Evolutionary conservation across 1,140 invertebrate species (phyloP).

Genomic region (Calephelis nemesis): DNA sequence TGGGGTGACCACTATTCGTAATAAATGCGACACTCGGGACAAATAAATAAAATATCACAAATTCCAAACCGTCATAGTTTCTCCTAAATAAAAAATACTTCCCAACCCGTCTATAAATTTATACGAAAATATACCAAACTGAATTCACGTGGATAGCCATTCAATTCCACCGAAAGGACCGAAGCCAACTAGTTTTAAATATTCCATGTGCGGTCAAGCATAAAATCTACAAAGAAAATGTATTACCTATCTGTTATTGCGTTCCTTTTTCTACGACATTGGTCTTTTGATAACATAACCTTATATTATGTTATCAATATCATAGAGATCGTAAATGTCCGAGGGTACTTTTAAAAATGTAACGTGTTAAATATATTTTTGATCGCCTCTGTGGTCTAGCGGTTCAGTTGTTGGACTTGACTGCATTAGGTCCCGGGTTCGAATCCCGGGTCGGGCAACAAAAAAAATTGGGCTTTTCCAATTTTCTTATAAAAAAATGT

Average conservation of each 20-base stretch:
- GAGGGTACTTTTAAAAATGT: conserved; percentile 20
- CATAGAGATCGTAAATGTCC: conserved; percentile 29
- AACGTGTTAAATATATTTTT: neutral
- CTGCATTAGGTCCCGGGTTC: too few species aligned
- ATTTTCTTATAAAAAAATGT: too few species aligned
- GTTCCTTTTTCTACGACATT: conserved; percentile 47
- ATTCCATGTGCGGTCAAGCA: conserved; percentile 74
- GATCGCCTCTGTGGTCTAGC: too few species aligned
- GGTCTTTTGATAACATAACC: conserved; percentile 50
- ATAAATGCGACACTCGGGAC: neutral
- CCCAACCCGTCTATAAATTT: conserved; percentile 34
- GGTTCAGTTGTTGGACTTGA: too few species aligned
- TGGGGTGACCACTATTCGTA: too few species aligned
- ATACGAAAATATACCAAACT: conserved; percentile 53
- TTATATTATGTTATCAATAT: conserved; percentile 63
- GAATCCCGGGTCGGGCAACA: too few species aligned
- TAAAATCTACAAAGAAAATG: conserved; percentile 76
- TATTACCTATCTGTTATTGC: conserved; percentile 74
- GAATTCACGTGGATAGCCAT: conserved; percentile 62
- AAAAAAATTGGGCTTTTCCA: too few species aligned
- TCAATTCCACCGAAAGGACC: conserved; percentile 58
- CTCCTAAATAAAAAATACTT: conserved; percentile 34
- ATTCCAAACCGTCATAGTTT: conserved; percentile 26
- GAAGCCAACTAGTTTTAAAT: conserved; percentile 68
- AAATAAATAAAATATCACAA: conserved; percentile 16